Conservation (phyloP, 2,888 invertebrate genomes). For the Mactromeris polynyma region DNA sequence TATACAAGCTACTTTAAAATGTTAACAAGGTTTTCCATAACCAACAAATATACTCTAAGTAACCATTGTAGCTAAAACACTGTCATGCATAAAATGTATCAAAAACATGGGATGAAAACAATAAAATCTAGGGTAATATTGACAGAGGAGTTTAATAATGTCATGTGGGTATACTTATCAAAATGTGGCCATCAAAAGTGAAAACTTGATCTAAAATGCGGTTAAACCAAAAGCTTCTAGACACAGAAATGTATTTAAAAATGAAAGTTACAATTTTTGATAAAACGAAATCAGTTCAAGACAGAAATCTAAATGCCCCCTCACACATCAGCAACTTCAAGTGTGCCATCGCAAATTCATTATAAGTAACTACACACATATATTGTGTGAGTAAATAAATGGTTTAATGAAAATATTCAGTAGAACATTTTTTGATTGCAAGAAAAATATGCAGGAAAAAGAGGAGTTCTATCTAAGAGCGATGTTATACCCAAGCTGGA, state of each 20-base stretch:
- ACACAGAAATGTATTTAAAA: not conserved
- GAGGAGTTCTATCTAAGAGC: not conserved
- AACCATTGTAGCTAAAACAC: not conserved
- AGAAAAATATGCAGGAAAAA: not conserved
- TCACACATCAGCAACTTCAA: not conserved
- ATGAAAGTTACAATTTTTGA: not conserved
- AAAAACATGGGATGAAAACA: not conserved
- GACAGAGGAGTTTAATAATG: not conserved
- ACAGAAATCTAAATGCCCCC: not conserved
- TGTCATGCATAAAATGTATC: conserved; percentile 12
- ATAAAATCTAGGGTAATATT: conserved; percentile 7
- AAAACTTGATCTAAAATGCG: not conserved
- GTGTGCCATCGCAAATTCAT: not conserved
- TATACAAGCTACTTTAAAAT: not conserved
- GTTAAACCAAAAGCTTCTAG: not conserved
- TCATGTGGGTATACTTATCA: not conserved
- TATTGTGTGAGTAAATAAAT: not conserved
- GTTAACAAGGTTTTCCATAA: not conserved
- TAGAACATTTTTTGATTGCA: not conserved
- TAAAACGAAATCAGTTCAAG: not conserved
- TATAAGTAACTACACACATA: not conserved
- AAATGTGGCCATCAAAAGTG: too few relatives aligned
- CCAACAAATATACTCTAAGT: not conserved
- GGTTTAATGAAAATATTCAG: not conserved
- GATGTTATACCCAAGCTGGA: not conserved